Percentiles rank a stretch among this genome's conserved stretches.
Conservation (phyloP, 2,113 vertebrate species). For the Lepus timidus region DNA sequence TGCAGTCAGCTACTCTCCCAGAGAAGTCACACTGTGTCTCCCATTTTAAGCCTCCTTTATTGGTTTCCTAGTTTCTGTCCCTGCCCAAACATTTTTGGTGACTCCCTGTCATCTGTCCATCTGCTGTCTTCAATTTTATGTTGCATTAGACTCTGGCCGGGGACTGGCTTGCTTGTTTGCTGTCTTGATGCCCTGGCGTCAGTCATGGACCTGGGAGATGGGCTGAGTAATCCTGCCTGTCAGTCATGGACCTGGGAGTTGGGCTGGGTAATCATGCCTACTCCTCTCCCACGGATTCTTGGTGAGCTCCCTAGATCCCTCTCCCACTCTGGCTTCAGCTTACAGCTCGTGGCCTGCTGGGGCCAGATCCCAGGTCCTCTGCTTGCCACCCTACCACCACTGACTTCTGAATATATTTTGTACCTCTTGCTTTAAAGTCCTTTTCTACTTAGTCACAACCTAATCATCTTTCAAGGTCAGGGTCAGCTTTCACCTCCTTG, state of each 20-base stretch:
- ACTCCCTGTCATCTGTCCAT: neutral
- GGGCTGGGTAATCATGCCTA: neutral
- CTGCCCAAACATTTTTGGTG: neutral
- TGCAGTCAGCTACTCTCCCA: neutral
- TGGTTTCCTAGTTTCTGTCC: too few relatives aligned
- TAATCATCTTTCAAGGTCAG: neutral
- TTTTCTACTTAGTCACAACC: neutral
- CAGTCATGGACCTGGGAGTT: fast-evolving
- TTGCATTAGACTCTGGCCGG: neutral
- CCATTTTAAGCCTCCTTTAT: neutral
- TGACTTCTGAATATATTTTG: neutral
- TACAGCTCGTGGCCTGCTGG: neutral
- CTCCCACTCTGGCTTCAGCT: neutral
- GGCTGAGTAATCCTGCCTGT: neutral
- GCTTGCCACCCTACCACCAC: neutral
- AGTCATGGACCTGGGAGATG: fast-evolving
- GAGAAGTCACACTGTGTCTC: neutral
- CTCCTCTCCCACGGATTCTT: fast-evolving
- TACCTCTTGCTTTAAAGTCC: neutral
- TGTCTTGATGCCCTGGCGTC: fast-evolving
- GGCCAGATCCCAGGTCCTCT: neutral
- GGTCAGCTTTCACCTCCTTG: neutral
- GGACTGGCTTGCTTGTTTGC: neutral
- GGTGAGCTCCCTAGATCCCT: neutral
- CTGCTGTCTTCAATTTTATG: neutral